These are phyloP conservation scores for Brevimyrus niger DNA, from an alignment of 2,113 vertebrate genomes.

Conservation along the genomic window DNA sequence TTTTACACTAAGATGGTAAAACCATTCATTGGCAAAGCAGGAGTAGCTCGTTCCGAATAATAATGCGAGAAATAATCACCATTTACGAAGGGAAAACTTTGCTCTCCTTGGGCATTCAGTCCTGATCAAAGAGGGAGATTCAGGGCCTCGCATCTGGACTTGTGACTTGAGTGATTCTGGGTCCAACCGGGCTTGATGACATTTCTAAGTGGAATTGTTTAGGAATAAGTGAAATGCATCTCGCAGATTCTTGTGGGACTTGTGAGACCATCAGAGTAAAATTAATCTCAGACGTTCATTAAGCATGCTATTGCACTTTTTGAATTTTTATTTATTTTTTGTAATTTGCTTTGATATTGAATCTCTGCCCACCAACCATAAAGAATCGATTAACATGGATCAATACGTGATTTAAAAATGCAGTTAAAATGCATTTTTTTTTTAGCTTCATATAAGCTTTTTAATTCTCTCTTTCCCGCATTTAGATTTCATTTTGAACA, in stretches of 20 bases:
- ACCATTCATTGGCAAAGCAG: slow-evolving; percentile 42
- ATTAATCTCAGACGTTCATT: background rate
- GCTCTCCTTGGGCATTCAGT: background rate
- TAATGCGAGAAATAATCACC: background rate
- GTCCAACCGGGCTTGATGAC: background rate
- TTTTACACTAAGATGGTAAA: slow-evolving; percentile 48
- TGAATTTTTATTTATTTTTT: background rate
- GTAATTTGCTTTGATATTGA: slow-evolving; percentile 2
- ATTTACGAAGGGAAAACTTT: background rate
- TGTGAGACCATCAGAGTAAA: background rate
- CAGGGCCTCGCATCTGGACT: background rate
- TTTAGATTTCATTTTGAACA: background rate
- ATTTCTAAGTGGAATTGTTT: background rate
- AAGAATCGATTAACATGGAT: background rate
- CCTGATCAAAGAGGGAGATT: background rate
- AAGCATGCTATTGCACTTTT: background rate
- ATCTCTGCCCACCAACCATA: background rate
- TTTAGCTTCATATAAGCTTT: background rate
- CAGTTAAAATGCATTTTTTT: background rate
- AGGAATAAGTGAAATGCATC: background rate
- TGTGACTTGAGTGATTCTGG: background rate
- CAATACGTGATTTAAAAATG: background rate
- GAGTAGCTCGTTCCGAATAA: background rate
- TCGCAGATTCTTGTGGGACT: background rate
- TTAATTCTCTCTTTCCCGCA: background rate